A percentile compares a stretch with the other conserved stretches of the same genome.
phyloP scores from a whole-genome alignment of 2,888 invertebrate species.

The Sinhomidia bicolor region DNA sequence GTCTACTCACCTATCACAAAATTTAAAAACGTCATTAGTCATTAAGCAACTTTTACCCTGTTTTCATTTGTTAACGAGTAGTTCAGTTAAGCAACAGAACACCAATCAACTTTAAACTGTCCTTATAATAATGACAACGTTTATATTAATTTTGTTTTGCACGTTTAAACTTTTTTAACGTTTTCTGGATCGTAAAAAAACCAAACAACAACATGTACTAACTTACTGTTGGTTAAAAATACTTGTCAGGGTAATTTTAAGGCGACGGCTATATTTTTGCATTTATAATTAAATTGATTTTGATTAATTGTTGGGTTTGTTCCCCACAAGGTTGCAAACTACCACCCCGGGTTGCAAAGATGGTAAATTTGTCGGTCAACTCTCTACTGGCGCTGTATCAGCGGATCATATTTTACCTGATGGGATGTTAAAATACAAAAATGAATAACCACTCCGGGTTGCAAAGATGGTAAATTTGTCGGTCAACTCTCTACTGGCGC shows the following conservation, averaged over 20 bases:
- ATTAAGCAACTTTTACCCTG: too few species aligned
- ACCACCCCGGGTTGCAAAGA: constrained; percentile 31
- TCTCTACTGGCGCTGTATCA: constrained; percentile 4
- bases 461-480: constrained; percentile 61
- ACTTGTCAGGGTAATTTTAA: neutral
- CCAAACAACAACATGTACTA: too few species aligned
- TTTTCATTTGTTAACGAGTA: too few species aligned
- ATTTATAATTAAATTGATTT: neutral
- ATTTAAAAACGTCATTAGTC: too few species aligned
- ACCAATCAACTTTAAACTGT: too few species aligned
- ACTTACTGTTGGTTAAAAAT: too few species aligned
- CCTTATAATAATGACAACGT: too few species aligned
- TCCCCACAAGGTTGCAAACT: constrained; percentile 49
- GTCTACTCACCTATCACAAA: too few species aligned
- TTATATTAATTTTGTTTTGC: too few species aligned
- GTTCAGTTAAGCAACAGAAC: too few species aligned
- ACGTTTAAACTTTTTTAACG: too few species aligned
- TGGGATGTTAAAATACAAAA: constrained; percentile 72
- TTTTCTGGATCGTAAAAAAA: too few species aligned
- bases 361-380: constrained; percentile 59
- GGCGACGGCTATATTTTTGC: neutral
- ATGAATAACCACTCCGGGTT: constrained; percentile 56
- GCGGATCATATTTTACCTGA: constrained; percentile 69
- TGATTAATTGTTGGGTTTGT: neutral
- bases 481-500: constrained; percentile 40